phyloP scores from a whole-genome alignment of 2,113 vertebrate genomes.

The Ramphastos sulfuratus region DNA sequence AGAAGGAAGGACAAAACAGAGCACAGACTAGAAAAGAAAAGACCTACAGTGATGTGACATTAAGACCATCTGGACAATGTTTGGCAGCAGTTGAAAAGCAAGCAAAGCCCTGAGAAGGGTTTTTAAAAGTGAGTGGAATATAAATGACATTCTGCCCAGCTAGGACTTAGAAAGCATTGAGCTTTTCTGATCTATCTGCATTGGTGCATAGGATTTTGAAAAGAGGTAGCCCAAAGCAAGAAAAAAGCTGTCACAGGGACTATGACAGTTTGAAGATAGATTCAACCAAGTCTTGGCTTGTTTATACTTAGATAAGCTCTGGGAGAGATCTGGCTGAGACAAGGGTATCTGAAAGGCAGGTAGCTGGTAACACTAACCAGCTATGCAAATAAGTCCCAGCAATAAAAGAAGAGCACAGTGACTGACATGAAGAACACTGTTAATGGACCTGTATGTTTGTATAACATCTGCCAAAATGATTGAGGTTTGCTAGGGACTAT shows the following conservation, averaged over 20 bases:
- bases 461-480: background rate
- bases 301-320: background rate
- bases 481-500: background rate
- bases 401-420: background rate
- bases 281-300: constrained; percentile 5
- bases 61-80: constrained; percentile 75
- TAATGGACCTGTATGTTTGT: background rate
- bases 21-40: constrained; percentile 67
- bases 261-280: constrained; percentile 13
- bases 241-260: background rate
- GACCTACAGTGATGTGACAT: constrained; percentile 69
- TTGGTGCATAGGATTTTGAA: constrained; percentile 7
- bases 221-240: background rate
- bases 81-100: constrained; percentile 65
- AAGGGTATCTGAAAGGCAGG: background rate
- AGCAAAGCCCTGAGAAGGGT: constrained; percentile 44
- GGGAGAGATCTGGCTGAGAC: background rate
- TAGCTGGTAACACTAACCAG: background rate
- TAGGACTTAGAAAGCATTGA: background rate
- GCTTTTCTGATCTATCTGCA: background rate
- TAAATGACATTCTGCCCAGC: constrained; percentile 23
- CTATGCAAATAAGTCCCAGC: background rate
- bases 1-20: constrained; percentile 58
- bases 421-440: background rate
- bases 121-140: constrained; percentile 54